Conservation (phyloP, 2,113 vertebrate genomes). For the Fulica atra region DNA sequence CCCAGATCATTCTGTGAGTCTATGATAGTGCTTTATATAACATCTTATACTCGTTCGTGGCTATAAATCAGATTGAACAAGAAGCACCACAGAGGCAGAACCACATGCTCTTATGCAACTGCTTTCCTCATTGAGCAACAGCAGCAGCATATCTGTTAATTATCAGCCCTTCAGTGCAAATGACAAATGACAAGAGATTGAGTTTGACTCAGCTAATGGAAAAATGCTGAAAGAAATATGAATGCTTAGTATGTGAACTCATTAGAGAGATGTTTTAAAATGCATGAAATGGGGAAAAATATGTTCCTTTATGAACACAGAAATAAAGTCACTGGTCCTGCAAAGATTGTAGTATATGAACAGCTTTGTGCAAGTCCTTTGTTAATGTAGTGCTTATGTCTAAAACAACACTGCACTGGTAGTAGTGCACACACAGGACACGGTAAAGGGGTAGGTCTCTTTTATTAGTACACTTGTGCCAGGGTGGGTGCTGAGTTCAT, state of each 20-base stretch:
- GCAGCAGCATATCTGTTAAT: neutral
- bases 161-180: neutral
- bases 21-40: neutral
- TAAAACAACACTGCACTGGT: neutral
- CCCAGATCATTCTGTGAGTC: too few species aligned
- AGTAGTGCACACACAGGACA: neutral
- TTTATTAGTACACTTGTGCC: neutral
- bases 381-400: neutral
- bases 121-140: neutral
- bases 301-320: neutral
- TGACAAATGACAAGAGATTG: neutral
- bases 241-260: neutral
- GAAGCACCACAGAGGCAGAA: neutral
- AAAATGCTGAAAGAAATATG: constrained; percentile 24
- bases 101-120: neutral
- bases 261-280: constrained; percentile 27
- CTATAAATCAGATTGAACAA: neutral
- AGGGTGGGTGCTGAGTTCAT: neutral
- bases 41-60: rapidly evolving
- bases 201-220: constrained; percentile 22
- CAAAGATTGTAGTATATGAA: neutral
- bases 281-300: neutral
- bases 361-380: neutral
- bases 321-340: neutral
- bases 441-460: neutral